Percentiles rank a stretch among this genome's conserved stretches.
phyloP scores from a whole-genome alignment of 2,113 vertebrate genomes.

The Glaucidium brasilianum region DNA sequence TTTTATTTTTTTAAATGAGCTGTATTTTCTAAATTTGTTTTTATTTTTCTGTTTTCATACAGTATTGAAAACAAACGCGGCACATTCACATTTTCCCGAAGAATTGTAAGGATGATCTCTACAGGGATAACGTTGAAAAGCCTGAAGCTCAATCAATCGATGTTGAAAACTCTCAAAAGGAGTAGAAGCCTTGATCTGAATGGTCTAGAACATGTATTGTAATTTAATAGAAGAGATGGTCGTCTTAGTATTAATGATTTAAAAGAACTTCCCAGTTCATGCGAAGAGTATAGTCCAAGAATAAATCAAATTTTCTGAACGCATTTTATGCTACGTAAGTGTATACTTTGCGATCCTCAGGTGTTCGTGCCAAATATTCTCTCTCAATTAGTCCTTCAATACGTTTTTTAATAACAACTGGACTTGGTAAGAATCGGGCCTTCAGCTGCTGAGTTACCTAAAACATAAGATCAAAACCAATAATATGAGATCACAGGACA shows the following conservation, averaged over 20 bases:
- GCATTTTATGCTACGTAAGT: conserved; percentile 95
- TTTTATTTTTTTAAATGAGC: conserved; percentile 86
- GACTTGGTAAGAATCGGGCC: conserved; percentile 94
- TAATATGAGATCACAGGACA: neutral
- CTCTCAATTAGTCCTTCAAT: conserved; percentile 99
- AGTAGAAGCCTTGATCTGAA: conserved; percentile 87
- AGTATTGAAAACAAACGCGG: conserved; percentile 93
- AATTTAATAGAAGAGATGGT: conserved; percentile 87
- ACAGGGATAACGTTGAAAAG: conserved; percentile 92
- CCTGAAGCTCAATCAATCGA: conserved; percentile 89
- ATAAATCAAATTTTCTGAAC: conserved; percentile 77
- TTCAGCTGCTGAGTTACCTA: conserved; percentile 97
- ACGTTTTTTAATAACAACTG: conserved; percentile 98
- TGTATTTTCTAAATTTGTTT: conserved; percentile 84
- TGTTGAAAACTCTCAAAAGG: conserved; percentile 89
- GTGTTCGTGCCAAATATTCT: conserved; percentile 98
- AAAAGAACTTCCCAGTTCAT: conserved; percentile 96
- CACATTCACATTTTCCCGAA: conserved; percentile 97
- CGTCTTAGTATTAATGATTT: conserved; percentile 84
- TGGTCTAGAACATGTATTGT: conserved; percentile 89
- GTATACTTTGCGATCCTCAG: conserved; percentile 98
- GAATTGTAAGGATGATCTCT: conserved; percentile 93
- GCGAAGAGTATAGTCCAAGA: conserved; percentile 88
- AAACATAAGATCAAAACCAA: conserved; percentile 10
- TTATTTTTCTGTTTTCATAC: conserved; percentile 88